Percentiles rank a stretch among this genome's conserved stretches.
These are phyloP conservation scores for Nansenia antarctica DNA, from an alignment of 2,113 vertebrate species.

Conservation along the genomic window DNA sequence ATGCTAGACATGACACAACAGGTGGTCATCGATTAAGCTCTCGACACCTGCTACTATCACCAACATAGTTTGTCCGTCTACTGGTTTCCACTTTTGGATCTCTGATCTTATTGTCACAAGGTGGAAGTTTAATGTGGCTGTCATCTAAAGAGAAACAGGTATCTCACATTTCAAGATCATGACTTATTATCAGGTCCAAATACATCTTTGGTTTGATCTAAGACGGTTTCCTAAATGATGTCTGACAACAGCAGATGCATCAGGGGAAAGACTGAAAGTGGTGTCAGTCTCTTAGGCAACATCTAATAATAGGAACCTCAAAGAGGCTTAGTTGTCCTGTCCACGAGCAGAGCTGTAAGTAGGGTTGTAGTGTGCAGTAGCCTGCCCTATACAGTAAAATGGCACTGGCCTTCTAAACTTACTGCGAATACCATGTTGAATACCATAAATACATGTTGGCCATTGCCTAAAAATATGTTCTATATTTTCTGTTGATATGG, in stretches of 20 bases:
- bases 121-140: background rate
- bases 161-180: background rate
- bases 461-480: no score
- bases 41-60: background rate
- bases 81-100: conserved; percentile 13
- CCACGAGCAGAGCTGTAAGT: background rate
- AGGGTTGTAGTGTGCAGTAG: no score
- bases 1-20: no score
- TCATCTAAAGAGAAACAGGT: background rate
- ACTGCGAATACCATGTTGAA: no score
- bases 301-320: conserved; percentile 50
- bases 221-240: background rate
- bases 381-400: no score
- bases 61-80: background rate
- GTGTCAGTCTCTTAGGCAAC: background rate
- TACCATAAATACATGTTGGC: no score
- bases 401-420: no score
- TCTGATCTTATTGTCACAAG: background rate
- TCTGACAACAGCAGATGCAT: background rate
- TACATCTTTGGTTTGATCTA: background rate
- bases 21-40: background rate
- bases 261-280: conserved; percentile 14
- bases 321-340: conserved; percentile 50
- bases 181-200: background rate
- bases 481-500: no score